A percentile compares a stretch with the other conserved stretches of the same genome.
These are phyloP conservation scores for Octomys mimax DNA, from an alignment of 2,797 vertebrate species.

Conservation along the genomic window DNA sequence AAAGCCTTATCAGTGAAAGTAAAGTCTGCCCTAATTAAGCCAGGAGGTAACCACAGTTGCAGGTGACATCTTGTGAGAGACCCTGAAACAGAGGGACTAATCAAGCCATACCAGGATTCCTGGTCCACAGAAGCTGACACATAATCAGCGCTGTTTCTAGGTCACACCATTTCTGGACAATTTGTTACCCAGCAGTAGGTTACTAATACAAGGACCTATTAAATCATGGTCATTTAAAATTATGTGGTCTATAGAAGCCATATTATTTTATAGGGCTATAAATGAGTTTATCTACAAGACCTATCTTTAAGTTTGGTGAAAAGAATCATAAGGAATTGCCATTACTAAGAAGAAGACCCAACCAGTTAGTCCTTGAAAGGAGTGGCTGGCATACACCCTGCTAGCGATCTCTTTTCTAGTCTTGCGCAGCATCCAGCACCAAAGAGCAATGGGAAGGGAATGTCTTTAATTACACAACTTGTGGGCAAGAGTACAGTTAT, in stretches of 20 bases:
- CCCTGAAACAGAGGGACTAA: not conserved
- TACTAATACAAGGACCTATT: not conserved
- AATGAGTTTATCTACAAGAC: conserved; percentile 34
- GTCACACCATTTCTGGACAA: not conserved
- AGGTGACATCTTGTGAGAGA: not conserved
- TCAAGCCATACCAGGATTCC: not conserved
- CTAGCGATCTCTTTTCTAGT: not conserved
- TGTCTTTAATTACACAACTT: not conserved
- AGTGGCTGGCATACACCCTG: not conserved
- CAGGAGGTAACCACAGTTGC: not conserved
- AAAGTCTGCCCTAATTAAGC: not conserved
- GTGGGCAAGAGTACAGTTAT: not conserved
- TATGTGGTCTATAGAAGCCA: not conserved
- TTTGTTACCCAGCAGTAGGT: not conserved
- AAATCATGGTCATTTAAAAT: not conserved
- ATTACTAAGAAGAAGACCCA: conserved; percentile 16
- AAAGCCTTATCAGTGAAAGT: not conserved
- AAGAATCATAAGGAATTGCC: not conserved
- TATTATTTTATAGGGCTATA: conserved; percentile 19
- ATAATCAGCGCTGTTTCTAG: not conserved
- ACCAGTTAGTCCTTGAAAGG: not conserved
- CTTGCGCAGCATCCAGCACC: not conserved
- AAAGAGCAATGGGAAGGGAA: not conserved
- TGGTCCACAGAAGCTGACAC: not conserved
- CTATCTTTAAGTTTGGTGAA: not conserved